A percentile compares a stretch with the other conserved stretches of the same genome.
These are phyloP conservation scores for Xiphophorus maculatus DNA, from an alignment of 2,113 vertebrate genomes.

Conservation along the genomic window DNA sequence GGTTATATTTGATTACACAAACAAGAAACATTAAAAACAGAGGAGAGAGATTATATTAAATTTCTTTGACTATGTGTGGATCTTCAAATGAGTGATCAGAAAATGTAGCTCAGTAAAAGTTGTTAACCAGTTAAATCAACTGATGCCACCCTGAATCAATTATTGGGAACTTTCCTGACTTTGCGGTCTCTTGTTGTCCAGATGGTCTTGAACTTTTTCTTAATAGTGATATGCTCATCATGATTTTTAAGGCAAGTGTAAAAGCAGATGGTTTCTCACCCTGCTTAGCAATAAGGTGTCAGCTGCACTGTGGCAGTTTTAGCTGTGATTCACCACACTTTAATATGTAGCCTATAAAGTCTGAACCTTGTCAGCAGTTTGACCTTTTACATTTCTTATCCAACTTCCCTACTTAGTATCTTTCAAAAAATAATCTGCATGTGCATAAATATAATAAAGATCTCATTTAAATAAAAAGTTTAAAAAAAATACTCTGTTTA, in stretches of 20 bases:
- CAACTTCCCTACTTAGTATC: background rate
- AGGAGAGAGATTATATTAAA: slow-evolving; percentile 50
- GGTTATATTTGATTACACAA: slow-evolving; percentile 62
- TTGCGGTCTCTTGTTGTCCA: slow-evolving; percentile 59
- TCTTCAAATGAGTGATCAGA: slow-evolving; percentile 44
- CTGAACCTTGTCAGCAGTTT: slow-evolving; percentile 8
- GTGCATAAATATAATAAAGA: background rate
- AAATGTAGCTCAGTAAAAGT: slow-evolving; percentile 49
- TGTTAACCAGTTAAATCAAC: slow-evolving; percentile 35
- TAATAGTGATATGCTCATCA: slow-evolving; percentile 43
- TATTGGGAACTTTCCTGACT: slow-evolving; percentile 51
- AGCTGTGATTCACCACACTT: slow-evolving; percentile 23
- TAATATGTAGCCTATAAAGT: slow-evolving; percentile 6
- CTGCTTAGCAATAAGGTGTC: slow-evolving; percentile 45
- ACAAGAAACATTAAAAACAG: slow-evolving; percentile 51
- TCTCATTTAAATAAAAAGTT: background rate
- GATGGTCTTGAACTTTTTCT: slow-evolving; percentile 45
- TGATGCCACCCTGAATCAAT: background rate
- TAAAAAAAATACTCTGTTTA: slow-evolving; percentile 1
- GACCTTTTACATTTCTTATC: background rate
- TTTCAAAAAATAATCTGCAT: background rate
- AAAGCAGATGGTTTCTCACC: slow-evolving; percentile 69
- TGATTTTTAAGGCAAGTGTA: slow-evolving; percentile 43
- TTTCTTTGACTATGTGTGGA: slow-evolving; percentile 40
- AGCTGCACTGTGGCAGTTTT: slow-evolving; percentile 26